These are phyloP conservation scores for Prionailurus viverrinus DNA, from an alignment of 2,113 vertebrate species.

Conservation along the genomic window DNA sequence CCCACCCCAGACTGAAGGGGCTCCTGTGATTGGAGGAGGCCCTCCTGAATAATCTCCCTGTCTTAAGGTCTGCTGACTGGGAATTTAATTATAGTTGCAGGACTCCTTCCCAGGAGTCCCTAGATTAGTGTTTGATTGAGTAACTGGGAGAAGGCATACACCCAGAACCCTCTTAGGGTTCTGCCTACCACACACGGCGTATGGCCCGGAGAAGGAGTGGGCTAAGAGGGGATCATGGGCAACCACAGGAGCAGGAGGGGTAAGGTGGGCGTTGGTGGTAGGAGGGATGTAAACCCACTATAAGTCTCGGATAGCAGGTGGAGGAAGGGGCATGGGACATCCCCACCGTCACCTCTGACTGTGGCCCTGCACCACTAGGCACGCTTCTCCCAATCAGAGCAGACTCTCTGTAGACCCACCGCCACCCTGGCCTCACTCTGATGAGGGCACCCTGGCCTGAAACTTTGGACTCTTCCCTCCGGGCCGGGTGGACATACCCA, in stretches of 20 bases:
- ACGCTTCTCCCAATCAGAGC: background rate
- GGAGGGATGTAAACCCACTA: background rate
- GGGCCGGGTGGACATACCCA: background rate
- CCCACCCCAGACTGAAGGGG: background rate
- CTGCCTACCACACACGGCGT: background rate
- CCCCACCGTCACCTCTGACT: background rate
- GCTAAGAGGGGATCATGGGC: background rate
- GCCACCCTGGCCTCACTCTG: background rate
- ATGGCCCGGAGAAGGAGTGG: too few species aligned
- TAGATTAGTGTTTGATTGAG: background rate
- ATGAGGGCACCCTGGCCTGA: background rate
- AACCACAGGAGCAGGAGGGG: accelerated
- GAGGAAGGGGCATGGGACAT: background rate
- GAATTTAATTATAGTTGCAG: background rate
- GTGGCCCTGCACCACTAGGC: background rate
- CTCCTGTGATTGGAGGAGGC: background rate
- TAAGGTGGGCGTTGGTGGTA: background rate
- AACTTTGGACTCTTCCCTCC: background rate
- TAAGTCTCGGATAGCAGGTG: background rate
- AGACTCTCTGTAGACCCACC: background rate
- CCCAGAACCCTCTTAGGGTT: background rate
- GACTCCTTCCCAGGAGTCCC: background rate
- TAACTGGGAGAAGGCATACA: background rate
- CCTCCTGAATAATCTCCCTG: background rate
- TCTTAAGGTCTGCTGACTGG: background rate